A percentile compares a stretch with the other conserved stretches of the same genome.
Evolutionary conservation across 2,888 invertebrate genomes (phyloP).

Genomic region (Aelia acuminata): DNA sequence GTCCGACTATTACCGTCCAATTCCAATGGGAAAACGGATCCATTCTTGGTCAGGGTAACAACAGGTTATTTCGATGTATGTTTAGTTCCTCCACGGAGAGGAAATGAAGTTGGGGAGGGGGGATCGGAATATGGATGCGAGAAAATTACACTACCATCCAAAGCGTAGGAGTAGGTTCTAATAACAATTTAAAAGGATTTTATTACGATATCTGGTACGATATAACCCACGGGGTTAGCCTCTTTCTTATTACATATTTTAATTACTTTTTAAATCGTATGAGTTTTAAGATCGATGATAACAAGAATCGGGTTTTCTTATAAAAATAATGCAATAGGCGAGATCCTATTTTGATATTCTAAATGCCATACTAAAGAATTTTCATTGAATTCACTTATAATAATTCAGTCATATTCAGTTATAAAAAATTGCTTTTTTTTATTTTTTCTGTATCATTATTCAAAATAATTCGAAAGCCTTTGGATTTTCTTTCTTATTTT

Average conservation of each 20-base stretch:
- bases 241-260: background rate
- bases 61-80: constrained; percentile 13
- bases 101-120: background rate
- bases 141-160: background rate
- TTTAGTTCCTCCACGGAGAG: background rate
- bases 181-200: background rate
- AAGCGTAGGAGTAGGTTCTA: background rate
- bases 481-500: too few species aligned
- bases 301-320: too few species aligned
- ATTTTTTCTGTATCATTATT: too few species aligned
- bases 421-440: too few species aligned
- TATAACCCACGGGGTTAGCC: background rate
- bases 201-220: background rate
- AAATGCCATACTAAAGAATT: too few species aligned
- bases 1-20: constrained; percentile 40
- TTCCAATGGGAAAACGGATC: constrained; percentile 44
- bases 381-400: too few species aligned
- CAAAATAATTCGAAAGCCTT: too few species aligned
- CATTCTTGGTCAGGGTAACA: constrained; percentile 44
- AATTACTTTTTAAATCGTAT: background rate
- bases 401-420: too few species aligned
- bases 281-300: too few species aligned
- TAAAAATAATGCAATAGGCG: too few species aligned
- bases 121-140: background rate
- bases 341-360: too few species aligned